Percentiles rank a stretch among this genome's conserved stretches.
phyloP scores from a whole-genome alignment of 2,888 invertebrate species.

The Cantharis lateralis region DNA sequence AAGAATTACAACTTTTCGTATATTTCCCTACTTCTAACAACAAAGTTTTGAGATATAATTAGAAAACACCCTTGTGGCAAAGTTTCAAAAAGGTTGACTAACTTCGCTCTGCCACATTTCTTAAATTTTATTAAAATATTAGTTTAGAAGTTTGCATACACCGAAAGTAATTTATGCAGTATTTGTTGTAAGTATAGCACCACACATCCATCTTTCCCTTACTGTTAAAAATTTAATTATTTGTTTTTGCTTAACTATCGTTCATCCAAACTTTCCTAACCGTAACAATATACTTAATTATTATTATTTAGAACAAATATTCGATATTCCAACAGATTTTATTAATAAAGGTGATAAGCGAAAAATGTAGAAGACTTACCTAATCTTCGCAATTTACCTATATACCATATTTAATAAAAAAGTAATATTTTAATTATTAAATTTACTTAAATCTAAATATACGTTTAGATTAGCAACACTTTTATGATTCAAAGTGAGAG shows the following conservation, averaged over 20 bases:
- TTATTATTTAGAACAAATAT: no score
- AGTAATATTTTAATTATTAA: no score
- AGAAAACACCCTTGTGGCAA: constrained; percentile 1
- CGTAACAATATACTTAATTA: no score
- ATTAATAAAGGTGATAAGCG: no score
- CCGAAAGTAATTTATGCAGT: neutral
- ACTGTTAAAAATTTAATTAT: neutral
- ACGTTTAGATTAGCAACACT: no score
- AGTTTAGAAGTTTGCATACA: neutral
- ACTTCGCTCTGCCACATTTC: neutral
- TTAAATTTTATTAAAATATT: neutral
- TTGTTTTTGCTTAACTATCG: neutral
- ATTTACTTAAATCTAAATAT: no score
- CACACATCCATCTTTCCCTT: neutral
- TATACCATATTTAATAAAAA: no score
- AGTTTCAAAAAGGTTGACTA: neutral
- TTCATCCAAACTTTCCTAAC: neutral
- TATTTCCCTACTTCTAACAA: neutral
- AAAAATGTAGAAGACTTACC: no score
- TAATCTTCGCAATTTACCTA: no score
- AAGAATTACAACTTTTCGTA: neutral
- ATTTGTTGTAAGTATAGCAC: neutral
- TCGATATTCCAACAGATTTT: no score
- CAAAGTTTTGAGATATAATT: constrained; percentile 2
- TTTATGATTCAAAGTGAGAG: no score